phyloP scores from a whole-genome alignment of 2,797 vertebrate genomes.

The Lemur catta region DNA sequence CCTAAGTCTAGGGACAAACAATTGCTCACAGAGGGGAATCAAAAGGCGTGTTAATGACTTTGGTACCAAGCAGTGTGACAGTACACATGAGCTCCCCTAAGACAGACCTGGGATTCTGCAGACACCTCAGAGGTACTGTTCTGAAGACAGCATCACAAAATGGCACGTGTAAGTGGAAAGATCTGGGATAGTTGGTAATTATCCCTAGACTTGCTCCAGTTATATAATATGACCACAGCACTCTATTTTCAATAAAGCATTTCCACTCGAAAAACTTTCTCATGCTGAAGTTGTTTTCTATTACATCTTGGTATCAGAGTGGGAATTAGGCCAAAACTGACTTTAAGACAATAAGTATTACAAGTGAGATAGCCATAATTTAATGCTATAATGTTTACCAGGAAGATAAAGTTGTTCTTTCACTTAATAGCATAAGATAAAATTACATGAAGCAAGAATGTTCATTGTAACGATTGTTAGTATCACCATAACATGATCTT shows the following conservation, averaged over 20 bases:
- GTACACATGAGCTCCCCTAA: background rate
- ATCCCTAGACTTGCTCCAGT: no score
- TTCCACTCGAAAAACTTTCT: no score
- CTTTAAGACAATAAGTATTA: background rate
- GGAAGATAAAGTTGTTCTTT: background rate
- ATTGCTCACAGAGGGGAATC: background rate
- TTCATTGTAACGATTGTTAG: background rate
- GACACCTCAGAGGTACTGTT: background rate
- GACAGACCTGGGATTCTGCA: background rate
- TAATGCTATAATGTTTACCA: background rate
- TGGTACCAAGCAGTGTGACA: background rate
- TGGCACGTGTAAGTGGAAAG: background rate
- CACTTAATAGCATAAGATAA: background rate
- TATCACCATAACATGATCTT: background rate
- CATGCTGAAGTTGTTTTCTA: no score
- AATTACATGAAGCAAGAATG: background rate
- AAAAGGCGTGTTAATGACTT: background rate
- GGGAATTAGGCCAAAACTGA: background rate
- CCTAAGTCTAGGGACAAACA: background rate
- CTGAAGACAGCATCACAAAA: background rate
- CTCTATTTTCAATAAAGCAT: no score
- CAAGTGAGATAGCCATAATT: background rate
- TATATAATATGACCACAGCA: background rate
- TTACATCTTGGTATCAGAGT: background rate
- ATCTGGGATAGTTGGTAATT: background rate